phyloP scores from a whole-genome alignment of 2,797 vertebrate genomes.

The Phalanger gymnotis region DNA sequence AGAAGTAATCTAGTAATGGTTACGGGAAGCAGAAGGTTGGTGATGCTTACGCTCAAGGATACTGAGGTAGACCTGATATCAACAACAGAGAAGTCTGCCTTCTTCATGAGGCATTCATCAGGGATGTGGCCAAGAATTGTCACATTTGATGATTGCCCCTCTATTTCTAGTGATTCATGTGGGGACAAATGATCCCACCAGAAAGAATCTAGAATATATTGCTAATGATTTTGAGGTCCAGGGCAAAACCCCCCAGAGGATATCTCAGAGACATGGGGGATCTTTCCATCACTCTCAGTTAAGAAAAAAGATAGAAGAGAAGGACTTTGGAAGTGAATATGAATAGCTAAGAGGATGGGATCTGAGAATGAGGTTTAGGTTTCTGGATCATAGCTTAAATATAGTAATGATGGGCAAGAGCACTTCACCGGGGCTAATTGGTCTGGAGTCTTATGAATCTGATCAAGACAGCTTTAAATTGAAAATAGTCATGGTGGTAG shows the following conservation, averaged over 20 bases:
- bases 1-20: too few relatives aligned
- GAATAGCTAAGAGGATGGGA: neutral
- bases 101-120: neutral
- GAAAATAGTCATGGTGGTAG: neutral
- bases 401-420: neutral
- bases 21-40: too few relatives aligned
- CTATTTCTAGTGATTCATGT: neutral
- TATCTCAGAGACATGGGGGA: neutral
- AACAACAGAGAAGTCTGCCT: neutral
- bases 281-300: neutral
- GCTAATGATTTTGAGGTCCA: neutral
- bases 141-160: neutral
- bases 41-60: too few relatives aligned
- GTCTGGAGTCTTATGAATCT: neutral
- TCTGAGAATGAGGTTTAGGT: neutral
- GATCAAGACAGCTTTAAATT: neutral
- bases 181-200: neutral
- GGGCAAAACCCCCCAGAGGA: neutral
- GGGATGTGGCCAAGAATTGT: neutral
- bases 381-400: neutral
- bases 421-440: neutral
- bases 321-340: neutral
- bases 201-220: neutral
- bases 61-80: neutral
- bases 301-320: neutral